Evolutionary conservation across 2,797 vertebrate species (phyloP).

Genomic region (Peromyscus nudipes): DNA sequence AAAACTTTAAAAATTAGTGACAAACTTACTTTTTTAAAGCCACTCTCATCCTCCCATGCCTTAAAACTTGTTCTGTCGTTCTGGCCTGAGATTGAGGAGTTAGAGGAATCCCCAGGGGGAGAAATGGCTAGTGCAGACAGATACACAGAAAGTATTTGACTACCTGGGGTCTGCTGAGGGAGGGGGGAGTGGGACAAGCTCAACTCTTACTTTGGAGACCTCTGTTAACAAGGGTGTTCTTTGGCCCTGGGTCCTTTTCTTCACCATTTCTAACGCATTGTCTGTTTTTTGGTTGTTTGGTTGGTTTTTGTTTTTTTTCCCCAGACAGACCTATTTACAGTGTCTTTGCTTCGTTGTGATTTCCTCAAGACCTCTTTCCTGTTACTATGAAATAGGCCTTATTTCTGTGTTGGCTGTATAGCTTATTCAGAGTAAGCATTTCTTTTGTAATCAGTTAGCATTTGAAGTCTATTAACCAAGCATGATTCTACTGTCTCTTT

Average conservation of each 20-base stretch:
- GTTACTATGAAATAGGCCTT: not conserved
- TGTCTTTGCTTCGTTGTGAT: not conserved
- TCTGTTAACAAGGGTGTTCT: not conserved
- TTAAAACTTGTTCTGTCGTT: not conserved
- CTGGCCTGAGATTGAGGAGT: not conserved
- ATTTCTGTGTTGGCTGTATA: not conserved
- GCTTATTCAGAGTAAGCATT: not conserved
- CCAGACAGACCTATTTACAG: not conserved
- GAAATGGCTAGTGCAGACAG: not conserved
- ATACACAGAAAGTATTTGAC: not conserved
- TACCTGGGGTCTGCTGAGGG: not conserved
- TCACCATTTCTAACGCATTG: not conserved
- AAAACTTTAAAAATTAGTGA: not conserved
- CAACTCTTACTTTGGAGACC: not conserved
- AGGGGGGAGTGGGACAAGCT: not conserved
- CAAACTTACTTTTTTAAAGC: not conserved
- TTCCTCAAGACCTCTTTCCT: conserved; percentile 4
- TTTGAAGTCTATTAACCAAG: not conserved
- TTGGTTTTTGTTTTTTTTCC: not conserved
- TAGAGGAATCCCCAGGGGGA: not conserved
- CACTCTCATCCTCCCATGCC: not conserved
- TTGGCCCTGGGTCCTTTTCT: not conserved
- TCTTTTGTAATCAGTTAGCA: conserved; percentile 41
- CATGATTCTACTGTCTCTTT: not conserved
- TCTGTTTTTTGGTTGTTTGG: not conserved